Evolutionary conservation across 1,140 invertebrate genomes (phyloP).

Genomic region (Drosophila pallidifrons): DNA sequence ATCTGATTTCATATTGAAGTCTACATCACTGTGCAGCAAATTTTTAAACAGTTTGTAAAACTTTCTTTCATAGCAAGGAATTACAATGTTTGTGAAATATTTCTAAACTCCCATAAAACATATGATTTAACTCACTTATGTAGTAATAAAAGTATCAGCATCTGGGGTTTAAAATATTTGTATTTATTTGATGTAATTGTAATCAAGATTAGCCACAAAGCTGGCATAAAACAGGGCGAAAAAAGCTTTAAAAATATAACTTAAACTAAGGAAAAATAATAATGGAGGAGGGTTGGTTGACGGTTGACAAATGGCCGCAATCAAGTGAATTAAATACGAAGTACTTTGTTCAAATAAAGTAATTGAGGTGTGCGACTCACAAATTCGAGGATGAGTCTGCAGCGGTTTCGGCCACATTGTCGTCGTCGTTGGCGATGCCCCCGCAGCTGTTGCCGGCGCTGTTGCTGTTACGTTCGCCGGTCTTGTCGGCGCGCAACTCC

Average conservation of each 20-base stretch:
- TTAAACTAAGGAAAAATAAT: neutral
- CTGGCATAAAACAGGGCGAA: neutral
- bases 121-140: too few species aligned
- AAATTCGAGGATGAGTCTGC: conserved; percentile 81
- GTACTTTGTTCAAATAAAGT: conserved; percentile 18
- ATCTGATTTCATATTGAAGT: too few species aligned
- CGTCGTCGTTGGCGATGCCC: conserved; percentile 15
- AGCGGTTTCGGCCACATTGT: conserved; percentile 74
- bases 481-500: conserved; percentile 40
- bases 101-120: too few species aligned
- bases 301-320: neutral
- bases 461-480: conserved; percentile 32
- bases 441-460: conserved; percentile 9
- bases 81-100: too few species aligned
- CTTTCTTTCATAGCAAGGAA: too few species aligned
- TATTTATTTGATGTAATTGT: conserved; percentile 7
- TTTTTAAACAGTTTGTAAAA: too few species aligned
- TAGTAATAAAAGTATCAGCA: neutral
- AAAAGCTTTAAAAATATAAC: conserved; percentile 1
- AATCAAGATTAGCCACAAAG: neutral
- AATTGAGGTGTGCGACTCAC: conserved; percentile 22
- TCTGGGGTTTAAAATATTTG: neutral
- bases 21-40: too few species aligned
- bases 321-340: neutral
- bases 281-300: neutral